Evolutionary conservation across 2,797 vertebrate genomes (phyloP), one percentile per base, ranked within the genome.

Genomic region (Denticeps clupeoides): DNA sequence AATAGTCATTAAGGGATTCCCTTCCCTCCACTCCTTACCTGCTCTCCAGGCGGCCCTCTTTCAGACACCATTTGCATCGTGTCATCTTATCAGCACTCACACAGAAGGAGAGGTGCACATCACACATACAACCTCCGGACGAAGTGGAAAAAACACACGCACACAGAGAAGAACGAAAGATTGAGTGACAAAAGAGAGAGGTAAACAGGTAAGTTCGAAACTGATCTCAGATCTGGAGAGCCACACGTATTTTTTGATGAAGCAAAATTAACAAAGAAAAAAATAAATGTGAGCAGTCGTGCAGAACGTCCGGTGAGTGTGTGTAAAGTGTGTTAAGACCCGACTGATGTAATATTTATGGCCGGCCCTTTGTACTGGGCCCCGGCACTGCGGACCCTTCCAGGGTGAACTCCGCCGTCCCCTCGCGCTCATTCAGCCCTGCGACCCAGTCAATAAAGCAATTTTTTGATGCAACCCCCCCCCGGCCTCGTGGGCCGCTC

Each of bases 1-100:
- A 81, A 82, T 79, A 81, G 79, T 80, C 79, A 80, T 82, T 77
- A 78, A 71, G 65, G 72, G 68, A 68, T 72, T 62, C 62, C 45
- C 41, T 60, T 61, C 54, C 60, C 58, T 48, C 58, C 62, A 51
- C 62, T 49, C 55, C 59, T 47, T 75, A 78, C 72, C 72, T 82
- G 72, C 67, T 76, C 62, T 64, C 70, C 72, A 61, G 58, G 56
- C 64, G 18, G 53, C 67, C 65, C 56, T 64, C 69, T 71, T 61
- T 48, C 67, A 65, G 59, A 63, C 46, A 52, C 60, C 63, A 74
- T 81, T 79, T 76, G 72, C 74, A 72, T 77, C 71, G 68, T 75
- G 73, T 75, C 73, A 77, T 74, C 72, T 79, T 67, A 79, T 77
- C 72, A 77, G 65, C 64, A 68, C 75, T 72, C 72, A 66, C 51